Percentiles rank a stretch among this genome's conserved stretches.
These are phyloP conservation scores for Stercorarius parasiticus DNA, from an alignment of 2,113 vertebrate species.

Conservation along the genomic window DNA sequence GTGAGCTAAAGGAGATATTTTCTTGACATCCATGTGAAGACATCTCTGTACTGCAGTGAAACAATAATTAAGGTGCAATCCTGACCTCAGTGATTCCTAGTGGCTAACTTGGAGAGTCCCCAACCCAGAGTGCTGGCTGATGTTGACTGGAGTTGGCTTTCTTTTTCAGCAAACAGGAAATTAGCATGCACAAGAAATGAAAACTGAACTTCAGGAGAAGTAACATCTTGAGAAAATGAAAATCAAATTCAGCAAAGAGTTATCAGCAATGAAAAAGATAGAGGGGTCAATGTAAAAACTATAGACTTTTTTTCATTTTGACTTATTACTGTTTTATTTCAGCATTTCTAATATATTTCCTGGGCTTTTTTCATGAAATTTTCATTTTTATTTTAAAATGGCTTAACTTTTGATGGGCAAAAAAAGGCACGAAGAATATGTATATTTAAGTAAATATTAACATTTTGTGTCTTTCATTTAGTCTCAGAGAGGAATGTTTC, in stretches of 20 bases:
- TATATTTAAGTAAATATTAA: background rate
- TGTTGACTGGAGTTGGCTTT: background rate
- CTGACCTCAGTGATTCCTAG: background rate
- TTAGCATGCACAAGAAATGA: background rate
- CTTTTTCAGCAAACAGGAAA: background rate
- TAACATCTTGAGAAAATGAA: background rate
- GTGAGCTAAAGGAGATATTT: background rate
- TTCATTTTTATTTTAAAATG: background rate
- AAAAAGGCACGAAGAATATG: background rate
- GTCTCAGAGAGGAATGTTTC: background rate
- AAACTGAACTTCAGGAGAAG: background rate
- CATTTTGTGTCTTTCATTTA: background rate
- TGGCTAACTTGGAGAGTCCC: background rate
- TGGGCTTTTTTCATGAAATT: background rate
- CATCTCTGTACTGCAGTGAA: background rate
- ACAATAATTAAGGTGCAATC: background rate
- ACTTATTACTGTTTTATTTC: background rate
- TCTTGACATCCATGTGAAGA: background rate
- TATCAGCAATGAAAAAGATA: background rate
- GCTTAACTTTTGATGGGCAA: background rate
- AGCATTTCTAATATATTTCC: background rate
- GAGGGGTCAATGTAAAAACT: accelerated
- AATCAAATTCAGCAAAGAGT: background rate
- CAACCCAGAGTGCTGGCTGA: background rate
- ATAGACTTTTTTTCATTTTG: background rate